Evolutionary conservation across 1,140 invertebrate species (phyloP).

Genomic region (Euwallacea similis): DNA sequence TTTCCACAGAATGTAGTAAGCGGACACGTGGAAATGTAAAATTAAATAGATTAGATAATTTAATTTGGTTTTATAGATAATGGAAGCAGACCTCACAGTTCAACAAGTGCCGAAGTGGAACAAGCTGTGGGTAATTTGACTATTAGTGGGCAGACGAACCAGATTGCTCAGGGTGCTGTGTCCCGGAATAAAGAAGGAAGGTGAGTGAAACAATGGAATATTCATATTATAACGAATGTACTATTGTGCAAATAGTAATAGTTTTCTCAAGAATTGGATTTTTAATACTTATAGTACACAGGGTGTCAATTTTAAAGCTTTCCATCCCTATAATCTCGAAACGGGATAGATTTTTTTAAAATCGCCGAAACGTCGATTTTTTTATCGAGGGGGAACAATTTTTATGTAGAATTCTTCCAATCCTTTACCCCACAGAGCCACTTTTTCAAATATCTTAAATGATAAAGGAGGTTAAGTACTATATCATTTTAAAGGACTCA

Average conservation of each 20-base stretch:
- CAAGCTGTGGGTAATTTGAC: slow-evolving; percentile 43
- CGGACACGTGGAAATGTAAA: background rate
- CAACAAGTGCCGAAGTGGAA: slow-evolving; percentile 70
- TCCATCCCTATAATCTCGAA: too few relatives aligned
- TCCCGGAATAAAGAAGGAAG: slow-evolving; percentile 62
- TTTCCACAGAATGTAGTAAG: slow-evolving; percentile 48
- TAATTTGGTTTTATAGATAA: slow-evolving; percentile 36
- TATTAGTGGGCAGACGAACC: slow-evolving; percentile 16
- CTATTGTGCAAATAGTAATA: background rate
- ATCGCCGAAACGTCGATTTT: too few relatives aligned
- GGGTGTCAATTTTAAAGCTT: too few relatives aligned
- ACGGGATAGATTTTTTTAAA: too few relatives aligned
- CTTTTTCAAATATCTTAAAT: too few relatives aligned
- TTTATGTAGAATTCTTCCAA: too few relatives aligned
- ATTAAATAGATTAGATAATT: background rate
- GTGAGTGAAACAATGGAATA: background rate
- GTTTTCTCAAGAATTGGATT: too few relatives aligned
- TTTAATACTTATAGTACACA: too few relatives aligned
- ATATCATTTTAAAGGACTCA: too few relatives aligned
- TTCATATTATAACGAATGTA: background rate
- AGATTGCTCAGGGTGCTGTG: slow-evolving; percentile 29
- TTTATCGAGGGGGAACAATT: too few relatives aligned
- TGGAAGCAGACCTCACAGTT: slow-evolving; percentile 68
- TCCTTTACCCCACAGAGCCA: too few relatives aligned
- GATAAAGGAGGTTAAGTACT: too few relatives aligned